Evolutionary conservation across 2,797 vertebrate genomes (phyloP).

Genomic region (Moxostoma hubbsi): DNA sequence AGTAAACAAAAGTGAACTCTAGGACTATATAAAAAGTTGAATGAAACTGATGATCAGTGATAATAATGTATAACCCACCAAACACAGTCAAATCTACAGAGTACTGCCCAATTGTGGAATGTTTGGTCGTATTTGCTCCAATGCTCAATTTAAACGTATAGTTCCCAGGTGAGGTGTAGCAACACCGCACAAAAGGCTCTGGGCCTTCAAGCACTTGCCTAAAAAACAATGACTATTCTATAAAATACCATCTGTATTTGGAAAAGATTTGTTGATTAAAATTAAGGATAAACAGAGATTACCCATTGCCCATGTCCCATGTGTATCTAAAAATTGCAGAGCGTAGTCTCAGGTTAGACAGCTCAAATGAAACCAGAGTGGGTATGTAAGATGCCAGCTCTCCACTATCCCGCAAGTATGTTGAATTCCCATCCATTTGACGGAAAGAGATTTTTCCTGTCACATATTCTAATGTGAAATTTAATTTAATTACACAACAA

Average conservation of each 20-base stretch:
- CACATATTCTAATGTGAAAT: conserved; percentile 65
- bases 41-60: neutral
- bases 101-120: conserved; percentile 75
- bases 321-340: conserved; percentile 79
- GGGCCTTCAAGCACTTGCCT: conserved; percentile 82
- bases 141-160: conserved; percentile 80
- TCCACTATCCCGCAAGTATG: conserved; percentile 69
- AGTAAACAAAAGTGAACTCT: neutral
- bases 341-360: conserved; percentile 80
- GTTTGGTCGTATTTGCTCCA: conserved; percentile 68
- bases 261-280: neutral
- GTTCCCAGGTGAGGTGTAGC: conserved; percentile 77
- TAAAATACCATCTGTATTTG: neutral
- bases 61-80: conserved; percentile 66
- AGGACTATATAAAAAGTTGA: neutral
- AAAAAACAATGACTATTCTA: neutral
- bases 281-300: conserved; percentile 27
- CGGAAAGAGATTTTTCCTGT: conserved; percentile 81
- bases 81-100: conserved; percentile 77
- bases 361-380: conserved; percentile 81
- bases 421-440: conserved; percentile 79
- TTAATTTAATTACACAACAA: neutral
- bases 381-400: conserved; percentile 73
- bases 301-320: conserved; percentile 91
- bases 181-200: conserved; percentile 77